Conservation (phyloP, 2,113 vertebrate genomes). For the Pedionomus torquatus region DNA sequence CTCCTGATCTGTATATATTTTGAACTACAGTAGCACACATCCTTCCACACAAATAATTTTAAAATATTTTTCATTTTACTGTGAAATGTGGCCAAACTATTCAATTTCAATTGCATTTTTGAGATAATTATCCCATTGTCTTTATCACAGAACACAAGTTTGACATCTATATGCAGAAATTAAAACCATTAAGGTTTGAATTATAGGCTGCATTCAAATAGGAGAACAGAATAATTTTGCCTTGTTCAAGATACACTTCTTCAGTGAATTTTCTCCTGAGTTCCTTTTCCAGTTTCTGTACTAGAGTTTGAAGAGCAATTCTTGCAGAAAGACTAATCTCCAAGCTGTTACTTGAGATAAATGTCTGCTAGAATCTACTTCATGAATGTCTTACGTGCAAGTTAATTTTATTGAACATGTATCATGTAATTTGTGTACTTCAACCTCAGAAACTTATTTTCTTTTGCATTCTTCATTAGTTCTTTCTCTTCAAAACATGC, state of each 20-base stretch:
- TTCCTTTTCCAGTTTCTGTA: not conserved
- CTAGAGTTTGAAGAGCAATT: not conserved
- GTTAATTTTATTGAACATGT: not conserved
- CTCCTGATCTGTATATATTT: not conserved
- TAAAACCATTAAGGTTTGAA: not conserved
- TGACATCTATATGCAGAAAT: not conserved
- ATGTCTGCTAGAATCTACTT: not conserved
- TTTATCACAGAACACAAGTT: not conserved
- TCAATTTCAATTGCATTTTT: not conserved
- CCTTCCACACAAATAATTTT: not conserved
- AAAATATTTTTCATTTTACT: not conserved
- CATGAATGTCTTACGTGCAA: fast-evolving
- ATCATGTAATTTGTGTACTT: not conserved
- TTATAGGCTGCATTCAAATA: not conserved
- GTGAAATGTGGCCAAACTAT: not conserved
- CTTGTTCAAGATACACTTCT: not conserved
- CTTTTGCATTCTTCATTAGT: not conserved
- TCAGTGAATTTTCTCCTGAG: not conserved
- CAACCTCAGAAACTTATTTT: not conserved
- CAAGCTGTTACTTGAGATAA: not conserved
- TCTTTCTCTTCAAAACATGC: not conserved
- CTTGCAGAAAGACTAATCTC: not conserved
- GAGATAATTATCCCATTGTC: not conserved
- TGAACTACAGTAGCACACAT: not conserved
- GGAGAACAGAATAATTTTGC: not conserved